Conservation (phyloP, 2,797 vertebrate species). For the Poecilia gillii region DNA sequence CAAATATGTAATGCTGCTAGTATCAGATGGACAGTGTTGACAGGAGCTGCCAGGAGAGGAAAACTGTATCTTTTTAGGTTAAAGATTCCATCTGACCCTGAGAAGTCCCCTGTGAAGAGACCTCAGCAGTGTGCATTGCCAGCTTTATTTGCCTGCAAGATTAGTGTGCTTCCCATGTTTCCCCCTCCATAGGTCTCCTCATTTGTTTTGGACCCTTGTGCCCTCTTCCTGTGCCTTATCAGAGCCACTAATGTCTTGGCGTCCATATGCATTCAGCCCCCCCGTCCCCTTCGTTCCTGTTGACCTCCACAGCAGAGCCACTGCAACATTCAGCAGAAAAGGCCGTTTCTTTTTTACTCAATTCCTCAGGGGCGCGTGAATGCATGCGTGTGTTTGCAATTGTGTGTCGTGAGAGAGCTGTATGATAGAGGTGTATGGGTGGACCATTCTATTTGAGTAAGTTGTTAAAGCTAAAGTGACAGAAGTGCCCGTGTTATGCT, state of each 20-base stretch:
- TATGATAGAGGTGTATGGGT: slow-evolving; percentile 42
- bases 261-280: slow-evolving; percentile 61
- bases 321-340: slow-evolving; percentile 61
- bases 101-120: slow-evolving; percentile 29
- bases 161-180: slow-evolving; percentile 51
- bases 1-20: slow-evolving; percentile 16
- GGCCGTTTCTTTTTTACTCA: slow-evolving; percentile 49
- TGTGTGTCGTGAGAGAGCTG: slow-evolving; percentile 23
- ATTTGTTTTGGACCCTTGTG: slow-evolving; percentile 47
- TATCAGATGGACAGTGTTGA: slow-evolving; percentile 28
- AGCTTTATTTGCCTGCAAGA: slow-evolving; percentile 47
- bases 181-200: slow-evolving; percentile 33
- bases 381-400: slow-evolving; percentile 24
- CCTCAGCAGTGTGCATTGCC: slow-evolving; percentile 30
- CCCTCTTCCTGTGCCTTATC: slow-evolving; percentile 65
- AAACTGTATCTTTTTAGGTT: slow-evolving; percentile 30
- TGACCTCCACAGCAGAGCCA: slow-evolving; percentile 53
- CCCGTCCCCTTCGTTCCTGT: slow-evolving; percentile 28
- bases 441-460: slow-evolving; percentile 68
- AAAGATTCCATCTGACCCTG: slow-evolving; percentile 22
- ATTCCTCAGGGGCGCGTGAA: slow-evolving; percentile 29
- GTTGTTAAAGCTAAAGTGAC: slow-evolving; percentile 70
- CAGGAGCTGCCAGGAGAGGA: slow-evolving; percentile 21
- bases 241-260: slow-evolving; percentile 59
- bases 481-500: slow-evolving; percentile 64